Conservation (phyloP, 2,113 vertebrate genomes). For the Istiophorus platypterus region DNA sequence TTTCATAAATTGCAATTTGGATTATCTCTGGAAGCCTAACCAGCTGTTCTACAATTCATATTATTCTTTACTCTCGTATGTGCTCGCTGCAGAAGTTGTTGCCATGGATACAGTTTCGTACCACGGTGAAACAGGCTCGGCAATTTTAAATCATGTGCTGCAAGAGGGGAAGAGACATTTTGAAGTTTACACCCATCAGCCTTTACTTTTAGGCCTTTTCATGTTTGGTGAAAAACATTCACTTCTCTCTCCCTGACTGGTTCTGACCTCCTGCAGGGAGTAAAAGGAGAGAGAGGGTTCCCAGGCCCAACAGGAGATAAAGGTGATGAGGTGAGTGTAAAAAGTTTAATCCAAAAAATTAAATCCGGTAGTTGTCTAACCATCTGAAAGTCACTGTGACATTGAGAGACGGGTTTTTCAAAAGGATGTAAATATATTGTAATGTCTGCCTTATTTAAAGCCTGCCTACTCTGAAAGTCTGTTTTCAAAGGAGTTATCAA, state of each 20-base stretch:
- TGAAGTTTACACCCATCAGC: conserved; percentile 60
- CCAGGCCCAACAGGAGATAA: conserved; percentile 92
- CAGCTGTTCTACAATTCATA: conserved; percentile 55
- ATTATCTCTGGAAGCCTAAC: conserved; percentile 50
- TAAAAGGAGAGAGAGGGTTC: conserved; percentile 96
- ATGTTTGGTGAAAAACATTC: conserved; percentile 50
- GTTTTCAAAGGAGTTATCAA: conserved; percentile 57
- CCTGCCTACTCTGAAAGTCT: conserved; percentile 7
- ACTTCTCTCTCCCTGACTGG: conserved; percentile 7
- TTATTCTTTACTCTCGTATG: conserved; percentile 42
- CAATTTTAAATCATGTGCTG: conserved; percentile 53
- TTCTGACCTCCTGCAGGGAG: conserved; percentile 86
- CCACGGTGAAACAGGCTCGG: conserved; percentile 30
- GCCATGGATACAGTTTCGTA: conserved; percentile 78
- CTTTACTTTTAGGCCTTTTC: conserved; percentile 51
- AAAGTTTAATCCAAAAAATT: conserved; percentile 48
- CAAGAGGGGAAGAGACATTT: conserved; percentile 49
- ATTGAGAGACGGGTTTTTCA: conserved; percentile 48
- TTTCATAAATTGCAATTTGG: conserved; percentile 45
- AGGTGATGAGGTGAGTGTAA: conserved; percentile 91
- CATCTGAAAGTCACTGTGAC: conserved; percentile 47
- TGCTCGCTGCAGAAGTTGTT: conserved; percentile 66
- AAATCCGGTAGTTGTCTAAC: conserved; percentile 33
- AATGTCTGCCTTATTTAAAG: conserved; percentile 42
- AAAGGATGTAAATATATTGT: conserved; percentile 65